A percentile compares a stretch with the other conserved stretches of the same genome.
phyloP scores from a whole-genome alignment of 2,113 vertebrate species.

The Centropus bengalensis region DNA sequence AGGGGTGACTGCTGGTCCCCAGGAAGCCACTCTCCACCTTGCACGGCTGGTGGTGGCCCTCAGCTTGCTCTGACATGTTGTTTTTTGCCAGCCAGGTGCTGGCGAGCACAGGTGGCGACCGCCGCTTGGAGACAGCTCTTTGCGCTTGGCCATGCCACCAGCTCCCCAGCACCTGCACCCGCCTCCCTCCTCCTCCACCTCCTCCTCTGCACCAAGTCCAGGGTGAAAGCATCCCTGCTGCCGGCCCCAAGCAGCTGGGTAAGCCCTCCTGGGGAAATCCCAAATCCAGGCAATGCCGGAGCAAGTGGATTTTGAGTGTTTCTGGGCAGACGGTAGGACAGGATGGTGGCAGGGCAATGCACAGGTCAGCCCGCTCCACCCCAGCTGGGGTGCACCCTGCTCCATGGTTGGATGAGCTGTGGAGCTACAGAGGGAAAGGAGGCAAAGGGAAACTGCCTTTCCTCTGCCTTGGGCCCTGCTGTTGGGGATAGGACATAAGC shows the following conservation, averaged over 20 bases:
- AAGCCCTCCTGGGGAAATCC: background rate
- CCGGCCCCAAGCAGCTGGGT: background rate
- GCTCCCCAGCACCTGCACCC: background rate
- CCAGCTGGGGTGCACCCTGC: background rate
- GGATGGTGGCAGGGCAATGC: background rate
- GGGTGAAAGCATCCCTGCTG: background rate
- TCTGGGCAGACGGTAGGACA: background rate
- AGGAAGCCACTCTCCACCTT: background rate
- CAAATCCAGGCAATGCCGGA: background rate
- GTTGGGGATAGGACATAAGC: accelerated
- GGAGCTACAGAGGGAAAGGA: background rate
- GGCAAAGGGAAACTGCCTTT: background rate
- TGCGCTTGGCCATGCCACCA: background rate
- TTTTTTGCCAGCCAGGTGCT: background rate
- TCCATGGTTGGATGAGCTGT: accelerated
- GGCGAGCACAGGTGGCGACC: background rate
- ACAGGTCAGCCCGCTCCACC: background rate
- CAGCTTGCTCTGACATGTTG: background rate
- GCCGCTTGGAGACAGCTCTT: background rate
- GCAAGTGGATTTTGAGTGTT: background rate
- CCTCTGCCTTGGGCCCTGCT: background rate
- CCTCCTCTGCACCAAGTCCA: background rate
- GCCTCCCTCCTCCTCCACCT: background rate
- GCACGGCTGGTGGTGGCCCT: background rate
- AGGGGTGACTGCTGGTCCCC: background rate